These are phyloP conservation scores for Ooceraea biroi DNA, from an alignment of 1,140 invertebrate genomes.

Conservation along the genomic window DNA sequence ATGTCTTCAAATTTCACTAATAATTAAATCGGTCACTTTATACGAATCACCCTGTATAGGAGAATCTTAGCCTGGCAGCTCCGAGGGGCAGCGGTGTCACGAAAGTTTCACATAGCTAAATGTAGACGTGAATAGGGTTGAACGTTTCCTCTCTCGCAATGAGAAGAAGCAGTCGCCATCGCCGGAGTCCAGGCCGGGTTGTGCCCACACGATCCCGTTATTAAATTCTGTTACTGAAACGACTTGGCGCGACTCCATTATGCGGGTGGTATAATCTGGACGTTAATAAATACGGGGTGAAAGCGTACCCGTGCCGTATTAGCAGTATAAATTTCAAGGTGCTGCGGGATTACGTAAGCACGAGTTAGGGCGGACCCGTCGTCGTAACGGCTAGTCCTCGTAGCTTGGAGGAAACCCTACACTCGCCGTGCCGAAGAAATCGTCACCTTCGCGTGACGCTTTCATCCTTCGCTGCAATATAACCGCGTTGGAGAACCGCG, in stretches of 20 bases:
- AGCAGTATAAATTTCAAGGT: conserved; percentile 45
- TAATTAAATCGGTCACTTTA: no score
- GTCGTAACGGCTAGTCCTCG: conserved; percentile 14
- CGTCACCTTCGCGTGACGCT: conserved; percentile 21
- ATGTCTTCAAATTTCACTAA: no score
- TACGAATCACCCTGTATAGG: no score
- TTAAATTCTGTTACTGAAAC: conserved; percentile 41
- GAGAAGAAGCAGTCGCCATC: not conserved
- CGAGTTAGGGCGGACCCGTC: not conserved
- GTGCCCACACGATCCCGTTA: conserved; percentile 3
- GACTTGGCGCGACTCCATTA: conserved; percentile 35
- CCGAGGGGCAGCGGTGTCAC: no score
- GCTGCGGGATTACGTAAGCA: conserved; percentile 36
- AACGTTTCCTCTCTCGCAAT: no score
- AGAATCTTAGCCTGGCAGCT: no score
- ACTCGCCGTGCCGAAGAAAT: conserved; percentile 28
- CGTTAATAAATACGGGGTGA: conserved; percentile 52
- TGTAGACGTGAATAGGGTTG: no score
- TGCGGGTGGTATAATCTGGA: conserved; percentile 23
- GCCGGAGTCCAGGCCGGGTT: not conserved
- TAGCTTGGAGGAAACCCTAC: conserved; percentile 10
- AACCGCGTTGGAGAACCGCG: not conserved
- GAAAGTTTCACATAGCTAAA: no score
- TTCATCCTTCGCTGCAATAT: not conserved
- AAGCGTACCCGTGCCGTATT: conserved; percentile 20